Evolutionary conservation across 2,797 vertebrate genomes (phyloP), one percentile per base, ranked within the genome.

Genomic region (Pampus argenteus): DNA sequence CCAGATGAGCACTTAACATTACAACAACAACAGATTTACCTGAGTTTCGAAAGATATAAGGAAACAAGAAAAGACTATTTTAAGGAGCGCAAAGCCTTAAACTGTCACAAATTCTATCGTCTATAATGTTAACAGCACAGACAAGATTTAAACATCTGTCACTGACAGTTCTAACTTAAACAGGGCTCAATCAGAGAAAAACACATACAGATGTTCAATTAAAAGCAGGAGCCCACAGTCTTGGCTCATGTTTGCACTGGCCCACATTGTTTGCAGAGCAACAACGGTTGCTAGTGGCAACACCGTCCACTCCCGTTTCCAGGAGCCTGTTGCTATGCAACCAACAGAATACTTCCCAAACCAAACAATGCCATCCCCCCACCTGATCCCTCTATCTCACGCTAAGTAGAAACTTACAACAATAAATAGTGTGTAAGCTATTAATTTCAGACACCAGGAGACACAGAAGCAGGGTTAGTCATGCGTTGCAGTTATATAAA

Each of bases 241-340:
- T 94, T 94, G 94, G 95, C 93, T 94, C 92, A 31, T 95, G 94
- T 96, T 95, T 95, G 95, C 94, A 89, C 86, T 92, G 90, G 95
- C 95, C 93, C 93, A 95, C 95, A 96, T 96, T 98, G 97, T 99
- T 99, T 97, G 96, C 95, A 92, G 91, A 97, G 95, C 95, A 97
- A 95, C 97, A 97, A 94, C 94, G 78, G 97, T 99, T 98, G 97
- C 97, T 93, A 94, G 66, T 94, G 95, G 93, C 86, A 90, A 98
- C 96, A 89, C 93, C 88, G 95, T 96, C 95, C 96, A 94, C 96
- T 97, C 95, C 96, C 88, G 95, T 93, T 95, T 95, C 95, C 94
- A 96, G 93, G 95, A 94, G 91, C 94, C 91, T 91, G 97, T 99
- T 96, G 97, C 98, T 81, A 84, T 47, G 97, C 94, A 85, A 98